phyloP scores from a whole-genome alignment of 2,888 invertebrate genomes.

The Coenonympha glycerion region DNA sequence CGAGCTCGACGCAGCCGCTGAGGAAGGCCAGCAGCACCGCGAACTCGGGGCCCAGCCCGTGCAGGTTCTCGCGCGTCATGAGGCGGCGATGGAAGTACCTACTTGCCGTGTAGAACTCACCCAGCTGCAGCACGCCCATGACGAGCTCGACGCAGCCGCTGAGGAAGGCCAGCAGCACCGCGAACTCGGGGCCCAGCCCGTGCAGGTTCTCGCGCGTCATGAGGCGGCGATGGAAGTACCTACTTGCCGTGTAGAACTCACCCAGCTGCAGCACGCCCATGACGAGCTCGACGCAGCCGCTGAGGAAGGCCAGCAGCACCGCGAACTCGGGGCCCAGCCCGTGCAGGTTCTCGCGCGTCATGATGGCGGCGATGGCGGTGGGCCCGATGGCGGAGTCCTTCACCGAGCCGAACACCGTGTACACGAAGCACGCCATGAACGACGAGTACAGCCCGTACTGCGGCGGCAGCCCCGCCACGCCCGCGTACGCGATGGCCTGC shows the following conservation, averaged over 20 bases:
- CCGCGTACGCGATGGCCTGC: constrained; percentile 89
- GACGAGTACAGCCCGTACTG: constrained; percentile 94
- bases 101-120: no score
- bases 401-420: constrained; percentile 88
- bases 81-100: constrained; percentile 91
- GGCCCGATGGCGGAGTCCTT: constrained; percentile 86
- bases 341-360: constrained; percentile 84
- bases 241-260: constrained; percentile 60
- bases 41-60: constrained; percentile 81
- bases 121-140: constrained; percentile 87
- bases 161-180: constrained; percentile 85
- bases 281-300: constrained; percentile 86
- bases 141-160: constrained; percentile 86
- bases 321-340: constrained; percentile 83
- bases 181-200: constrained; percentile 81
- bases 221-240: constrained; percentile 88
- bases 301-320: constrained; percentile 83
- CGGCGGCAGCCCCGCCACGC: constrained; percentile 83
- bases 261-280: constrained; percentile 86
- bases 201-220: constrained; percentile 84
- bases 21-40: constrained; percentile 86
- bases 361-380: constrained; percentile 88
- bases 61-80: constrained; percentile 83
- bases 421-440: constrained; percentile 95
- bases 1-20: constrained; percentile 84